phyloP scores from a whole-genome alignment of 2,113 vertebrate genomes.

The Syngnathus scovelli region DNA sequence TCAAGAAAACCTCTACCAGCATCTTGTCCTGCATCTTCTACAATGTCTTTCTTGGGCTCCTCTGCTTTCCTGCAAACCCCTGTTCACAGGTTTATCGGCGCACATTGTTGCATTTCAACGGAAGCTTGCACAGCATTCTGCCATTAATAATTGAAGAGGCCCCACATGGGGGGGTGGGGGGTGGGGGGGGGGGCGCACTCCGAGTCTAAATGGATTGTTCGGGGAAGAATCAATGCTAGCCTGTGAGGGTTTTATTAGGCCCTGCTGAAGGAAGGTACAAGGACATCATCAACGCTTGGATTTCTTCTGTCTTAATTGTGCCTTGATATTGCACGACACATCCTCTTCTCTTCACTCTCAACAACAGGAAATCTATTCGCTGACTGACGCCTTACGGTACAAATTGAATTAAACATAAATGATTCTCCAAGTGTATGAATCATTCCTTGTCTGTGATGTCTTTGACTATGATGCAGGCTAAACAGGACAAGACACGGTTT shows the following conservation, averaged over 20 bases:
- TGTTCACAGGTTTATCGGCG: conserved; percentile 56
- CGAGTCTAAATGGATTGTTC: conserved; percentile 72
- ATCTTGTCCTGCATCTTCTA: neutral
- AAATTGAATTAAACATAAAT: conserved; percentile 52
- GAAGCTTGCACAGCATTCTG: conserved; percentile 67
- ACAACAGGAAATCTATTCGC: neutral
- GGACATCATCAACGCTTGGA: conserved; percentile 44
- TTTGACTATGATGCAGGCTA: conserved; percentile 38
- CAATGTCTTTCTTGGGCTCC: conserved; percentile 20
- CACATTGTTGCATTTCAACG: conserved; percentile 62
- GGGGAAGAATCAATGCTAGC: conserved; percentile 66
- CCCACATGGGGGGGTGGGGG: conserved; percentile 55
- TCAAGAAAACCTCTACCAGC: neutral
- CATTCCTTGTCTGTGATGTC: conserved; percentile 49
- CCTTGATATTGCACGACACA: conserved; percentile 6
- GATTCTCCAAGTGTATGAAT: conserved; percentile 42
- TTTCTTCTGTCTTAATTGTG: conserved; percentile 56
- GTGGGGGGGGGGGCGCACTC: conserved; percentile 38
- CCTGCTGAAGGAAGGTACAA: conserved; percentile 61
- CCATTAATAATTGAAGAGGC: conserved; percentile 71
- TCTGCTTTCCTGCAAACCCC: conserved; percentile 31
- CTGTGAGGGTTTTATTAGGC: conserved; percentile 68
- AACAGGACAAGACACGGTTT: conserved; percentile 42
- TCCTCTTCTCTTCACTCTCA: conserved; percentile 19
- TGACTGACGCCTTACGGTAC: neutral